Conservation (phyloP, 2,888 invertebrate species). For the Diarsia mendica region DNA sequence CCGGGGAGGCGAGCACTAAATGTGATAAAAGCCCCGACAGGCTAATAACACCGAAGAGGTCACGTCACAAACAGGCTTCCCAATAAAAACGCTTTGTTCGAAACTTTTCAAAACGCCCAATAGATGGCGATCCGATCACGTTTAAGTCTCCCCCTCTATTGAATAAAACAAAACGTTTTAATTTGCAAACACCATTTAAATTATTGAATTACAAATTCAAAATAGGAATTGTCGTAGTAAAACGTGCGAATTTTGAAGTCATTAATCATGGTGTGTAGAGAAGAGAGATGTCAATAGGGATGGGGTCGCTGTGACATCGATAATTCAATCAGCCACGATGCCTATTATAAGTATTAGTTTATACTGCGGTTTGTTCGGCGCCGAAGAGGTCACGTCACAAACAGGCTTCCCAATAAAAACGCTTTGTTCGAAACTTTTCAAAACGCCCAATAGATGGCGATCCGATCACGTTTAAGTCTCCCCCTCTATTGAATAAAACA, state of each 20-base stretch:
- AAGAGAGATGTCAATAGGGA: conserved; percentile 66
- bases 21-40: conserved; percentile 53
- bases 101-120: conserved; percentile 47
- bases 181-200: conserved; percentile 65
- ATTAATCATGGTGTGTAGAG: conserved; percentile 75
- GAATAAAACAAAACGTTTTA: conserved; percentile 65
- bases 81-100: conserved; percentile 44
- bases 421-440: conserved; percentile 50
- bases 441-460: conserved; percentile 54
- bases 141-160: conserved; percentile 40
- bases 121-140: conserved; percentile 53
- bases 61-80: conserved; percentile 52
- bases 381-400: conserved; percentile 43
- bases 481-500: conserved; percentile 62
- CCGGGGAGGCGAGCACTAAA: conserved; percentile 19
- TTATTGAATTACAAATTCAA: conserved; percentile 69
- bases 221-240: conserved; percentile 70
- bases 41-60: conserved; percentile 32
- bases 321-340: conserved; percentile 69
- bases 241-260: conserved; percentile 72
- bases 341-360: too few species aligned
- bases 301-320: conserved; percentile 67
- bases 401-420: conserved; percentile 42
- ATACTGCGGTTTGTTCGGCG: too few species aligned
- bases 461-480: conserved; percentile 37